phyloP scores from a whole-genome alignment of 2,888 invertebrate genomes.

The Sepiola atlantica region DNA sequence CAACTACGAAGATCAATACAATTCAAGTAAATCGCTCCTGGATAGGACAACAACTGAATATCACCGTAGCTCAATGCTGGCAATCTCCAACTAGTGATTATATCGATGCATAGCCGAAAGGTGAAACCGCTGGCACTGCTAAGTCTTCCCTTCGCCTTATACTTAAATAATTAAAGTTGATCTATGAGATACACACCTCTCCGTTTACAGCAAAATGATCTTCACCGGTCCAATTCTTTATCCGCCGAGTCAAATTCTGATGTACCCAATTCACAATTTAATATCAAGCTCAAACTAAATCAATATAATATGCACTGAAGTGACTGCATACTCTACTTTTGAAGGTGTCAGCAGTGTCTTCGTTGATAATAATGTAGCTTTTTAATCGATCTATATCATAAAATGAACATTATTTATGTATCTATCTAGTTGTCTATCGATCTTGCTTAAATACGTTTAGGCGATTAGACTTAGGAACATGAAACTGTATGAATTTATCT shows the following conservation, averaged over 20 bases:
- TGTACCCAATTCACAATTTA: background rate
- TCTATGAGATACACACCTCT: background rate
- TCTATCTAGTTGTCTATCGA: too few species aligned
- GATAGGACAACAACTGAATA: background rate
- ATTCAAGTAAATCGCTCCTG: background rate
- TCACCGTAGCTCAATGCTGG: background rate
- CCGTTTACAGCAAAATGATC: background rate
- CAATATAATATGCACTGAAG: background rate
- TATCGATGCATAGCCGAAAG: background rate
- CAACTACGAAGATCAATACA: background rate
- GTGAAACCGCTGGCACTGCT: background rate
- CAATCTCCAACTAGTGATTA: background rate
- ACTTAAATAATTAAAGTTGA: constrained; percentile 23
- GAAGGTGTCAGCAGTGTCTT: background rate
- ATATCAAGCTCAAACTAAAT: background rate
- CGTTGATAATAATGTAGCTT: too few species aligned
- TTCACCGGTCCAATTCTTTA: background rate
- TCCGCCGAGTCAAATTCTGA: background rate
- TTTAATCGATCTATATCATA: too few species aligned
- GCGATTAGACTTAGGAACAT: too few species aligned
- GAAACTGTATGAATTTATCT: too few species aligned
- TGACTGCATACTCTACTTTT: background rate
- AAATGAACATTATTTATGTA: too few species aligned
- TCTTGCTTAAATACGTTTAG: too few species aligned
- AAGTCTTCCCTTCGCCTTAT: background rate